A percentile compares a stretch with the other conserved stretches of the same genome.
Evolutionary conservation across 1,140 invertebrate species (phyloP).

Genomic region (Portunus trituberculatus): DNA sequence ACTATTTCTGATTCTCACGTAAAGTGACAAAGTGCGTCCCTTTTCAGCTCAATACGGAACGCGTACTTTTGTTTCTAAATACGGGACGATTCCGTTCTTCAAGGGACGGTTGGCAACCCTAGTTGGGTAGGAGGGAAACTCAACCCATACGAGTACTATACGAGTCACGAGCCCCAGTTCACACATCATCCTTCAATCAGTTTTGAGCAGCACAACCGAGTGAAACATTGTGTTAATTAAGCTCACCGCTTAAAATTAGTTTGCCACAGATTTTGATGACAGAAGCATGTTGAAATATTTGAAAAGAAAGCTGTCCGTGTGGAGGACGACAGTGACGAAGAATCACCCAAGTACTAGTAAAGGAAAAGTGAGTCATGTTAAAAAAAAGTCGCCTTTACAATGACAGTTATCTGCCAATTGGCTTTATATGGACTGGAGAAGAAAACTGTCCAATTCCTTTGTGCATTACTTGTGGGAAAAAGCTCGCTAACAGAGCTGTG

Average conservation of each 20-base stretch:
- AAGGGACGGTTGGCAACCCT: no score
- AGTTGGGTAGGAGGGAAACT: neutral
- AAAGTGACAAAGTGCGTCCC: no score
- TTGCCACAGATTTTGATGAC: neutral
- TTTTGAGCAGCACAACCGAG: neutral
- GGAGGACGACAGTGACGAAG: constrained; percentile 24
- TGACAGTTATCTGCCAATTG: constrained; percentile 16
- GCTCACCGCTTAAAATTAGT: neutral
- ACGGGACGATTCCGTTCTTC: no score
- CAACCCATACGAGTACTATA: neutral
- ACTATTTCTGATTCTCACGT: no score
- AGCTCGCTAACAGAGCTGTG: neutral
- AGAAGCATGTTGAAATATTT: constrained; percentile 13
- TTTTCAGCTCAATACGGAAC: no score
- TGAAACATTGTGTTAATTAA: constrained; percentile 1
- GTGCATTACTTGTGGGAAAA: constrained; percentile 36
- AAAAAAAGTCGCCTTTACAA: constrained; percentile 35
- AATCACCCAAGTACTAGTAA: neutral
- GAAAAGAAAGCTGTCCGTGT: constrained; percentile 40
- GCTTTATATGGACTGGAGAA: constrained; percentile 30
- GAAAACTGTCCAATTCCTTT: constrained; percentile 43
- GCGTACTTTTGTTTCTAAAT: no score
- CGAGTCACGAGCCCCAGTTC: constrained; percentile 3
- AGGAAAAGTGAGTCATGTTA: constrained; percentile 47
- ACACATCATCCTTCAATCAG: neutral